phyloP scores from a whole-genome alignment of 1,140 invertebrate genomes.

The Adelges cooleyi region DNA sequence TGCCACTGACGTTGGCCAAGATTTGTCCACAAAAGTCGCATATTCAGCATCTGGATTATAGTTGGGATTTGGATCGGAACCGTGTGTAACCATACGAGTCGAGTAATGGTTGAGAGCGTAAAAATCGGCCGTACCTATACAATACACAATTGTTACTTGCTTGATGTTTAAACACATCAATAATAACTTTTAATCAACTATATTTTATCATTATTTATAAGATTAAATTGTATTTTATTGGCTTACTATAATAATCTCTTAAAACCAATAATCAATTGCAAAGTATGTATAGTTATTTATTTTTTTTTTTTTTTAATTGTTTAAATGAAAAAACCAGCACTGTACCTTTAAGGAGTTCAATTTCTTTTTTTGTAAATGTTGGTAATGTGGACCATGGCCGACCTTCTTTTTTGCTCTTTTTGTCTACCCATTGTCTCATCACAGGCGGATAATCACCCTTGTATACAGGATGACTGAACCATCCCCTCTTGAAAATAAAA shows the following conservation, averaged over 20 bases:
- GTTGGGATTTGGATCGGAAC: neutral
- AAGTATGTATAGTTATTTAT: no score
- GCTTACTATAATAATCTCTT: neutral
- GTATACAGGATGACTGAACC: constrained; percentile 52
- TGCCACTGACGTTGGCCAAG: constrained; percentile 17
- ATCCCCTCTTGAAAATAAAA: constrained; percentile 39
- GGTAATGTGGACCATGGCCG: constrained; percentile 46
- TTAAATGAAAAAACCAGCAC: no score
- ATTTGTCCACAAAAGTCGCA: neutral
- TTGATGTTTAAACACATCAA: constrained; percentile 24
- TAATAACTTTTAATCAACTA: neutral
- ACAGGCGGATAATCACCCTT: constrained; percentile 50
- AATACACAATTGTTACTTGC: no score
- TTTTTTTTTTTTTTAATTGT: no score
- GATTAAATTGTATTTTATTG: neutral
- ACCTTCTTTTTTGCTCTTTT: constrained; percentile 47
- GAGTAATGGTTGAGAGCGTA: constrained; percentile 51
- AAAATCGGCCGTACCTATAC: constrained; percentile 47
- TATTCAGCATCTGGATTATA: constrained; percentile 4
- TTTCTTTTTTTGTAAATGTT: constrained; percentile 48
- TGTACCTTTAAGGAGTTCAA: constrained; percentile 44
- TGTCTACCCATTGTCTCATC: constrained; percentile 45
- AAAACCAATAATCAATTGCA: no score
- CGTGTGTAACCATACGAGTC: constrained; percentile 31
- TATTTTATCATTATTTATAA: neutral